phyloP scores from a whole-genome alignment of 2,888 invertebrate genomes.

The Lottia gigantea region DNA sequence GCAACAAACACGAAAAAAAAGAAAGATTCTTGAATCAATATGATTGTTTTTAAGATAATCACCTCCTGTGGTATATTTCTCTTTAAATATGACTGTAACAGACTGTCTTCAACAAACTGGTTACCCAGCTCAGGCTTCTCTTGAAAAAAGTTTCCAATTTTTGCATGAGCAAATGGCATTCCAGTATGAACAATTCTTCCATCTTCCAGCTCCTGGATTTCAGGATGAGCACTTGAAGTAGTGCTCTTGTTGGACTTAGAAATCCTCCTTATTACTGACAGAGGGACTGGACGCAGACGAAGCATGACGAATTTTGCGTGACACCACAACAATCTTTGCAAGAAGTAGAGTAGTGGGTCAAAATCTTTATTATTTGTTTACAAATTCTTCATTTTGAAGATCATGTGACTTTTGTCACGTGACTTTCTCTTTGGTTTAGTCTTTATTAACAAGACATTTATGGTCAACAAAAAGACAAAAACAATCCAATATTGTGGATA shows the following conservation, averaged over 20 bases:
- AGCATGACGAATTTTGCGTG: too few relatives aligned
- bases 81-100: slow-evolving; percentile 64
- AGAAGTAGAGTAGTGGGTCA: too few relatives aligned
- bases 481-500: too few relatives aligned
- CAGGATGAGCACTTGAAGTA: background rate
- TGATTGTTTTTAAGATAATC: slow-evolving; percentile 10
- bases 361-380: too few relatives aligned
- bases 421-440: too few relatives aligned
- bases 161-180: slow-evolving; percentile 49
- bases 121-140: slow-evolving; percentile 66
- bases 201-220: slow-evolving; percentile 15
- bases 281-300: too few relatives aligned
- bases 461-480: too few relatives aligned
- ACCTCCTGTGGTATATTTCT: slow-evolving; percentile 66
- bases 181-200: background rate
- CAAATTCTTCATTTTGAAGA: too few relatives aligned
- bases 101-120: slow-evolving; percentile 66
- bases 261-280: too few relatives aligned
- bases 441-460: too few relatives aligned
- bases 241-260: background rate
- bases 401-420: too few relatives aligned
- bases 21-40: background rate
- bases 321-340: too few relatives aligned
- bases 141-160: slow-evolving; percentile 67
- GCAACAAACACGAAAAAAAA: background rate